These are phyloP conservation scores for Notoglanidium macrostoma DNA, from an alignment of 2,797 vertebrate species.

Conservation along the genomic window DNA sequence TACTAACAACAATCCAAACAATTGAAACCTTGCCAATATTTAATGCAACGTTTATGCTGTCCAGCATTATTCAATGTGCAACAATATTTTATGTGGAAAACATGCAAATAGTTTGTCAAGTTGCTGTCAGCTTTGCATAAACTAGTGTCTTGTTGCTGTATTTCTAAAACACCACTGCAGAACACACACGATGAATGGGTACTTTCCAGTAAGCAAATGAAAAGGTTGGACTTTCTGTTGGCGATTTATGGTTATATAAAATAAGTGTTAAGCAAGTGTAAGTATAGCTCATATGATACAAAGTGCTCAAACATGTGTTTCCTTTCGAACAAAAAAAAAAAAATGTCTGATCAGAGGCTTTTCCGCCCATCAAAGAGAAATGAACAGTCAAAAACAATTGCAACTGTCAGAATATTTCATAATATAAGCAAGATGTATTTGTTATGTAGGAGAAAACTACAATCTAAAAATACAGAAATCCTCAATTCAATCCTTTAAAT, in stretches of 20 bases:
- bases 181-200: conserved; percentile 10
- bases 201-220: conserved; percentile 33
- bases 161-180: conserved; percentile 23
- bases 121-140: not conserved
- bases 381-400: not conserved
- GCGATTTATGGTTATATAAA: not conserved
- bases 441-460: not conserved
- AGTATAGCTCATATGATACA: not conserved
- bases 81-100: not conserved
- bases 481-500: not conserved
- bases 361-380: not conserved
- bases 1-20: not conserved
- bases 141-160: conserved; percentile 8
- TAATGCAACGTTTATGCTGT: not conserved
- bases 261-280: not conserved
- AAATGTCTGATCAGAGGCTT: not conserved
- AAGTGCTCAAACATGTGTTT: not conserved
- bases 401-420: not conserved
- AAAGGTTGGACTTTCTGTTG: conserved; percentile 1
- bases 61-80: not conserved
- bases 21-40: not conserved
- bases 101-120: not conserved
- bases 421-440: not conserved
- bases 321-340: not conserved
- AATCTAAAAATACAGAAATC: not conserved